phyloP scores from a whole-genome alignment of 2,113 vertebrate species.

The Amblyornis subalaris region DNA sequence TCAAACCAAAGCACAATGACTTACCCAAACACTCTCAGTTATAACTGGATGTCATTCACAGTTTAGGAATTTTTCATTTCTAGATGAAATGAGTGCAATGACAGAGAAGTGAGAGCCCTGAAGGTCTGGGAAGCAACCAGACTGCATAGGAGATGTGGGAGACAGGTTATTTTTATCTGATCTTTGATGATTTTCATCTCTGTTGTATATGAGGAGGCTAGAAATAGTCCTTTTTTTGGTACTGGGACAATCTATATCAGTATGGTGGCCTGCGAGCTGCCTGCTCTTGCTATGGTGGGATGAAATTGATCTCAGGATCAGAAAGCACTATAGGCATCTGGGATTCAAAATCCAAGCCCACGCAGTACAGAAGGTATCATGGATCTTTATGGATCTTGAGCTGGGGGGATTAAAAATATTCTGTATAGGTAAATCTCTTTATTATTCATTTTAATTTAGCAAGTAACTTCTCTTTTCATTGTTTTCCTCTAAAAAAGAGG shows the following conservation, averaged over 20 bases:
- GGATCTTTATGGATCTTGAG: background rate
- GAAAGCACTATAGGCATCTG: background rate
- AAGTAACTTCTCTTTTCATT: background rate
- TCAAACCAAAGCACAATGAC: background rate
- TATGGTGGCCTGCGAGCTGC: background rate
- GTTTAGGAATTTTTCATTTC: background rate
- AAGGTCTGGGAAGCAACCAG: background rate
- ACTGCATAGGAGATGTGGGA: background rate
- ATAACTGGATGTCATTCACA: background rate
- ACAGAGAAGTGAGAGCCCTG: background rate
- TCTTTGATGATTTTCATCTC: background rate
- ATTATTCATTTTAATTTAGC: background rate
- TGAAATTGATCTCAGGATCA: background rate
- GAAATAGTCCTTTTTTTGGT: background rate
- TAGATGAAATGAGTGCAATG: background rate
- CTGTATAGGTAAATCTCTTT: background rate
- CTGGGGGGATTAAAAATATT: background rate
- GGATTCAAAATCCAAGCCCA: background rate
- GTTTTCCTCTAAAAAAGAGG: background rate
- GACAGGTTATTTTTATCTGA: background rate
- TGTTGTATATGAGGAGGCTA: background rate
- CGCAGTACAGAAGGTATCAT: background rate
- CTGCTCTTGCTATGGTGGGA: background rate
- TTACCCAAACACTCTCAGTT: background rate
- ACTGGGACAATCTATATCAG: background rate